phyloP scores from a whole-genome alignment of 2,113 vertebrate genomes.

The Sisor rabdophorus region DNA sequence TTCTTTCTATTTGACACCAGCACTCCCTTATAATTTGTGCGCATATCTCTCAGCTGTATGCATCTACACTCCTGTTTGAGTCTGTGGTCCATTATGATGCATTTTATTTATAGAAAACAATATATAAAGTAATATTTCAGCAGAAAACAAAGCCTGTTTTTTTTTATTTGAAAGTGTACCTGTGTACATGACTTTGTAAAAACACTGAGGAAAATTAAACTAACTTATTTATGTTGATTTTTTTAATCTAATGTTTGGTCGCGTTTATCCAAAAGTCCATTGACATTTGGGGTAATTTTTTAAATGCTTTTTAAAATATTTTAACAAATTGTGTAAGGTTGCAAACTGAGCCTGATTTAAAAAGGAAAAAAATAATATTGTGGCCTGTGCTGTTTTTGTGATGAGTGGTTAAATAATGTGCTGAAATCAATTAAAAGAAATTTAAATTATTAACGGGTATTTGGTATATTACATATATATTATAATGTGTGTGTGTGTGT shows the following conservation, averaged over 20 bases:
- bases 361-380: constrained; percentile 52
- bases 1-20: constrained; percentile 32
- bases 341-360: constrained; percentile 94
- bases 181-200: constrained; percentile 99
- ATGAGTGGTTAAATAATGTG: constrained; percentile 79
- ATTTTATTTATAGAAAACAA: constrained; percentile 57
- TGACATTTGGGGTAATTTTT: constrained; percentile 88
- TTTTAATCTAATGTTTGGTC: constrained; percentile 81
- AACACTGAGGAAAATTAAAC: constrained; percentile 99
- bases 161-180: constrained; percentile 82
- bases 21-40: constrained; percentile 10
- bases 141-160: constrained; percentile 74
- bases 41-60: constrained; percentile 19
- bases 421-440: constrained; percentile 73
- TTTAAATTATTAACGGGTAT: constrained; percentile 43
- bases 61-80: constrained; percentile 45
- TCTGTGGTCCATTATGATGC: constrained; percentile 41
- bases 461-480: constrained; percentile 31
- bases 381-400: constrained; percentile 76
- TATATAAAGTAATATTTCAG: constrained; percentile 51
- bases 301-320: constrained; percentile 79
- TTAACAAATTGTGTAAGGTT: constrained; percentile 75
- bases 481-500: too few species aligned
- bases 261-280: constrained; percentile 81
- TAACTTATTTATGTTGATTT: constrained; percentile 99